These are phyloP conservation scores for Anadara kagoshimensis DNA, from an alignment of 1,140 invertebrate species.

Conservation along the genomic window DNA sequence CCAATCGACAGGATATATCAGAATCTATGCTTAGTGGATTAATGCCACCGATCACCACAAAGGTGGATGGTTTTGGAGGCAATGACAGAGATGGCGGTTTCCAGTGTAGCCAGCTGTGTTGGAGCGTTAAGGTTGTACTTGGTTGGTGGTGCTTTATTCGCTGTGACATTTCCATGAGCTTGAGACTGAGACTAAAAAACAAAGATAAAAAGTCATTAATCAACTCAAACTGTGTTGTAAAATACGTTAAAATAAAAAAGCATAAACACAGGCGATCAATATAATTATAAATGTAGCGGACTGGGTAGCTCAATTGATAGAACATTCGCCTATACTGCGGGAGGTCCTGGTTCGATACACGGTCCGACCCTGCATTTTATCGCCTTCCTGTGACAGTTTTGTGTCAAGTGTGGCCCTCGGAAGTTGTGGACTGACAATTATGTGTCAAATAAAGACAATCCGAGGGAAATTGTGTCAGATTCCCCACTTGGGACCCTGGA, in stretches of 20 bases:
- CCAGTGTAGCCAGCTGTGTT: background rate
- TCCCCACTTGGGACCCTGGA: too few species aligned
- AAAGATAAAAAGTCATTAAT: background rate
- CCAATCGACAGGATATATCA: conserved; percentile 30
- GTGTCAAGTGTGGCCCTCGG: too few species aligned
- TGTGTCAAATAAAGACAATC: too few species aligned
- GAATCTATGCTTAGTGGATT: conserved; percentile 34
- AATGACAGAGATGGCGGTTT: background rate
- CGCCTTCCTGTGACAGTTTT: too few species aligned
- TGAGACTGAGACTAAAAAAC: background rate
- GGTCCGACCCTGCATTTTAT: too few species aligned
- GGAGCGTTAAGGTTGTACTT: background rate
- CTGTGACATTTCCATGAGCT: background rate
- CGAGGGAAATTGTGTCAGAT: too few species aligned
- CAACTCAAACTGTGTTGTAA: background rate
- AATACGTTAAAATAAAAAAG: background rate
- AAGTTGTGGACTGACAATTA: too few species aligned
- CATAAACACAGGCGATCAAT: background rate
- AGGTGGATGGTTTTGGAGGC: conserved; percentile 7
- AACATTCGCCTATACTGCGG: too few species aligned
- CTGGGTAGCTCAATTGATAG: too few species aligned
- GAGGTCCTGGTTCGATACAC: too few species aligned
- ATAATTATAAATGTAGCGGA: too few species aligned
- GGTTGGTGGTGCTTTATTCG: background rate
- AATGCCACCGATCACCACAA: conserved; percentile 44